A percentile compares a stretch with the other conserved stretches of the same genome.
Evolutionary conservation across 2,888 invertebrate species (phyloP).

Genomic region (Deroplatys truncata): DNA sequence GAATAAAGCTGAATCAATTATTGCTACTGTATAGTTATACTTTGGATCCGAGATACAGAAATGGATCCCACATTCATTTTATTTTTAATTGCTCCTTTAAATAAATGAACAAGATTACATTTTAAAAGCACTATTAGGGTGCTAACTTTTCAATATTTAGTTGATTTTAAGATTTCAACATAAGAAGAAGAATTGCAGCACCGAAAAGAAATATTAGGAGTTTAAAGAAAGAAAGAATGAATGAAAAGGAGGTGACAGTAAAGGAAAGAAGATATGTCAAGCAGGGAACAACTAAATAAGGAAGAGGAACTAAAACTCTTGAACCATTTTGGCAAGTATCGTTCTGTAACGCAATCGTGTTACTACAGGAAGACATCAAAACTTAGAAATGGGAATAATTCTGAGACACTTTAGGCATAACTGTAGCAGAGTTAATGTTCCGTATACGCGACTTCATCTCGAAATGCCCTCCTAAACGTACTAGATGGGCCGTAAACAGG

Average conservation of each 20-base stretch:
- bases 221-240: neutral
- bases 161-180: too few relatives aligned
- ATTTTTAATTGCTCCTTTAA: too few relatives aligned
- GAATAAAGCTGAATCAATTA: too few relatives aligned
- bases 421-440: neutral
- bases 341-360: neutral
- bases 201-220: neutral
- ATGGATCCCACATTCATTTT: too few relatives aligned
- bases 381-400: neutral
- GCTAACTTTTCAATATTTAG: too few relatives aligned
- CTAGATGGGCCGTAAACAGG: neutral
- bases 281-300: too few relatives aligned
- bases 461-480: neutral
- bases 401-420: neutral
- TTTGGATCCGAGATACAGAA: too few relatives aligned
- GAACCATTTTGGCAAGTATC: neutral
- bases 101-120: too few relatives aligned
- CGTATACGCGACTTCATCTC: neutral
- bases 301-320: too few relatives aligned
- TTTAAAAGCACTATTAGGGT: too few relatives aligned
- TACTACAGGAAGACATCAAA: neutral
- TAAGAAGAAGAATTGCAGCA: too few relatives aligned
- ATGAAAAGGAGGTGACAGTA: neutral
- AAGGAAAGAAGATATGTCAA: neutral
- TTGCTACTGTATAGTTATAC: too few relatives aligned